Conservation (phyloP, 1,140 invertebrate genomes). For the Ptiloglossa arizonensis region DNA sequence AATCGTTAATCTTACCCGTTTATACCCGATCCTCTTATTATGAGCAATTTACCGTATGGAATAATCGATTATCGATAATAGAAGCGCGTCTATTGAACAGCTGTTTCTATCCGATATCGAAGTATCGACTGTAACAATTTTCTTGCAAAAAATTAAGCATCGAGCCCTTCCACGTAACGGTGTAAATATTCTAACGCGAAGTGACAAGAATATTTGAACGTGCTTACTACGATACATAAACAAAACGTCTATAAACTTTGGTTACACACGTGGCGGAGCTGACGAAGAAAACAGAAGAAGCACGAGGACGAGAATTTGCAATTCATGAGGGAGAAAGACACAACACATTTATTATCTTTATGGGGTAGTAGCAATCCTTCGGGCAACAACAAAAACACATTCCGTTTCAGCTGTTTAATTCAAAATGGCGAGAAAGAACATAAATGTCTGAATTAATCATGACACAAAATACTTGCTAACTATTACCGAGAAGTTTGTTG, state of each 20-base stretch:
- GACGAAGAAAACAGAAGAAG: conserved; percentile 35
- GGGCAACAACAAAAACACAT: conserved; percentile 47
- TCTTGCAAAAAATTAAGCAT: no score
- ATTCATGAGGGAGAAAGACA: conserved; percentile 46
- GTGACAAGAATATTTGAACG: no score
- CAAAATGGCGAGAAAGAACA: conserved; percentile 38
- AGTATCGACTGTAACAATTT: not conserved
- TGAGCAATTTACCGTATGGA: no score
- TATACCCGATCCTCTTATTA: no score
- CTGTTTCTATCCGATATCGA: not conserved
- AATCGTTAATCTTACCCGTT: no score
- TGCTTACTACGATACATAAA: no score
- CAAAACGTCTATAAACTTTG: conserved; percentile 27
- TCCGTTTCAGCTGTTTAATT: conserved; percentile 48
- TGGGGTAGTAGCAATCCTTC: conserved; percentile 20
- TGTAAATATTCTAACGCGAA: no score
- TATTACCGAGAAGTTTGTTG: conserved; percentile 25
- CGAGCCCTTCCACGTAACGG: no score
- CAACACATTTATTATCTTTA: conserved; percentile 54
- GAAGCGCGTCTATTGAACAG: no score
- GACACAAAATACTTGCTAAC: not conserved
- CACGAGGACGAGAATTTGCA: conserved; percentile 44
- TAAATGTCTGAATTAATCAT: conserved; percentile 46
- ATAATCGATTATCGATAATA: no score
- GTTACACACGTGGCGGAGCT: not conserved